A percentile compares a stretch with the other conserved stretches of the same genome.
These are phyloP conservation scores for Myrmecophaga tridactyla DNA, from an alignment of 2,113 vertebrate genomes.

Conservation along the genomic window DNA sequence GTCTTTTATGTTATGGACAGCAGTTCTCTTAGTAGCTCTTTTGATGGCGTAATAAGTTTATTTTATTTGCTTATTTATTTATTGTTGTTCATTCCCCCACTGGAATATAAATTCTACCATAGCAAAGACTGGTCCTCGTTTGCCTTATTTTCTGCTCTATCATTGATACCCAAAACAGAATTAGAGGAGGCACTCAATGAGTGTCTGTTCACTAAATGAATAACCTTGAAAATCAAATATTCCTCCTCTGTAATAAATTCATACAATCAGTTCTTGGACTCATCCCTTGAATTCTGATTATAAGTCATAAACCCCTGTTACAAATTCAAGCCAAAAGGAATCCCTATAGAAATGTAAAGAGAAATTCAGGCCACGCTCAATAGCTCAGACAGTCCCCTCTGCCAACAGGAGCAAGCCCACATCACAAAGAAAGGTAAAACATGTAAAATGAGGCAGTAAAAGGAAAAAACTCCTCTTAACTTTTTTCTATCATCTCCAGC, in stretches of 20 bases:
- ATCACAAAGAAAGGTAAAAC: too few species aligned
- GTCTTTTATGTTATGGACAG: fast-evolving
- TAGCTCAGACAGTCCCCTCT: too few species aligned
- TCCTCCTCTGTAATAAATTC: not conserved
- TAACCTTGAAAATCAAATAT: not conserved
- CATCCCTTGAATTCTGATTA: not conserved
- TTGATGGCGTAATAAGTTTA: not conserved
- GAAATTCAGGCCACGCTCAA: fast-evolving
- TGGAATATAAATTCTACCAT: not conserved
- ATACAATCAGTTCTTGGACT: not conserved
- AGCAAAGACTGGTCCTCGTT: not conserved
- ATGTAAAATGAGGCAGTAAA: fast-evolving
- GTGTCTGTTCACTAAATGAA: not conserved
- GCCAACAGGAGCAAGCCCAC: too few species aligned
- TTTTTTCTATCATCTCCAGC: not conserved
- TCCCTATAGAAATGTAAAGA: not conserved
- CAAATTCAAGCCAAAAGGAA: not conserved
- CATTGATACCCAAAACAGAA: not conserved
- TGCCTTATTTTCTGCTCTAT: not conserved
- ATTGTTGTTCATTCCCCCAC: not conserved
- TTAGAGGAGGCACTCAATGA: not conserved
- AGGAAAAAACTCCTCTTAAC: fast-evolving
- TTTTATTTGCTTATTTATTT: too few species aligned
- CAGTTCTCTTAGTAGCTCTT: fast-evolving
- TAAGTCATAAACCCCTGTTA: not conserved